Conservation (phyloP, 2,888 invertebrate genomes). For the Amphipoea oculea region DNA sequence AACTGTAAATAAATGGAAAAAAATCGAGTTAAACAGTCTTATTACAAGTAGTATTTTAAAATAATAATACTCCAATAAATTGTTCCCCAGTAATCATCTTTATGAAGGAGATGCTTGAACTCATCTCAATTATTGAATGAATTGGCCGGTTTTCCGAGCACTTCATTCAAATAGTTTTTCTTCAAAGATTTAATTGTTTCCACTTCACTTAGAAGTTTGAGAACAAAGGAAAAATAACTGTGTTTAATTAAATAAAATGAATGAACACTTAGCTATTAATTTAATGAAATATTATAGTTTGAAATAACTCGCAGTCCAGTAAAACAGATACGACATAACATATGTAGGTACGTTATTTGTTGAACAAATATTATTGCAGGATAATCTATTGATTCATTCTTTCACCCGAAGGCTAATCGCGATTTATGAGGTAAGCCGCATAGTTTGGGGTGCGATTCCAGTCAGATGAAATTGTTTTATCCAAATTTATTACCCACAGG, state of each 20-base stretch:
- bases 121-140: conserved; percentile 50
- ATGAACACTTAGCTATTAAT: conserved; percentile 23
- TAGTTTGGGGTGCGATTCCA: conserved; percentile 84
- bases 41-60: conserved; percentile 13
- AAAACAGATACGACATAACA: conserved; percentile 22
- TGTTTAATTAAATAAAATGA: conserved; percentile 36
- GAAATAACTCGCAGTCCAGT: conserved; percentile 27
- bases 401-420: conserved; percentile 82
- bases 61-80: background rate
- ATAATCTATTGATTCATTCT: conserved; percentile 84
- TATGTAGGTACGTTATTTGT: conserved; percentile 57
- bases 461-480: conserved; percentile 87
- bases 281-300: conserved; percentile 37
- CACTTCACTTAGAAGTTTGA: conserved; percentile 46
- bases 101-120: conserved; percentile 33
- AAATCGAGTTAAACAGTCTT: background rate
- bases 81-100: conserved; percentile 18
- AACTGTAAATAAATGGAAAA: background rate
- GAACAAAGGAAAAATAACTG: conserved; percentile 44
- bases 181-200: conserved; percentile 58
- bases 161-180: conserved; percentile 62
- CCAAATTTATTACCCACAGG: conserved; percentile 85
- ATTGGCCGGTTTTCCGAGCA: conserved; percentile 57
- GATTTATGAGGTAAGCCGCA: conserved; percentile 85
- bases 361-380: conserved; percentile 76